Base-by-base conservation (phyloP, 2,113 vertebrate genomes). In the Lepus europaeus region DNA sequence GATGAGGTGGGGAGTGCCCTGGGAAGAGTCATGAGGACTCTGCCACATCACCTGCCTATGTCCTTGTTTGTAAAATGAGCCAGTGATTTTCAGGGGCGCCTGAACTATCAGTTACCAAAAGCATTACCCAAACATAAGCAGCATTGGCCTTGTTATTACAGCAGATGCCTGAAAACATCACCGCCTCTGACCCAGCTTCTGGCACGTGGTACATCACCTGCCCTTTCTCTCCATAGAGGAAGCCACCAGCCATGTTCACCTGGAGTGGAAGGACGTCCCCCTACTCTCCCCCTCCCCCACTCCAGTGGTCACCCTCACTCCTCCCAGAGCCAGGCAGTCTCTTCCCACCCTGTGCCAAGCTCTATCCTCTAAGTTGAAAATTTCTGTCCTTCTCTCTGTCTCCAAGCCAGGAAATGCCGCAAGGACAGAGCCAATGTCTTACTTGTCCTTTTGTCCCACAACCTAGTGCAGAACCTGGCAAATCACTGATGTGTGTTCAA, bases 51-150 rank as follows among this genome's bases (percentile, higher is more conserved):
- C 72, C 7, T 29, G 45, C 19, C 45, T 5, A 27, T 12, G 6
- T 70, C 39, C 25, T 79, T 6, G 8, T 91, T 81, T 90, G 59
- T 78, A n/a, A 86, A 89, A 94, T 1, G 22, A 87, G 33, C 23
- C 78, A 76, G 23, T 45, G 61, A 64, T 80, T 92, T 92, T 90
- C 72, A 79, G 22, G 16, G 69, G n/a, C 61, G 51, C n/a, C 17
- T n/a, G 29, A 69, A 68, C 27, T 73, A 70, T 88, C 63, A 68
- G 11, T 45, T 76, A 59, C 7, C 45, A 0, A 9, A 93, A 86
- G 19, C 59, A 53, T 61, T 68, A 69, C 4, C 9, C 27, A n/a
- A 33, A 70, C 16, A 16, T 59, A 22, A 59, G 25, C 31, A 70
- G 29, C 64, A 23, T 25, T 33, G n/a, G 51, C 29, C 19, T 51